Evolutionary conservation across 1,140 invertebrate genomes (phyloP).

Genomic region (Ceratitis capitata): DNA sequence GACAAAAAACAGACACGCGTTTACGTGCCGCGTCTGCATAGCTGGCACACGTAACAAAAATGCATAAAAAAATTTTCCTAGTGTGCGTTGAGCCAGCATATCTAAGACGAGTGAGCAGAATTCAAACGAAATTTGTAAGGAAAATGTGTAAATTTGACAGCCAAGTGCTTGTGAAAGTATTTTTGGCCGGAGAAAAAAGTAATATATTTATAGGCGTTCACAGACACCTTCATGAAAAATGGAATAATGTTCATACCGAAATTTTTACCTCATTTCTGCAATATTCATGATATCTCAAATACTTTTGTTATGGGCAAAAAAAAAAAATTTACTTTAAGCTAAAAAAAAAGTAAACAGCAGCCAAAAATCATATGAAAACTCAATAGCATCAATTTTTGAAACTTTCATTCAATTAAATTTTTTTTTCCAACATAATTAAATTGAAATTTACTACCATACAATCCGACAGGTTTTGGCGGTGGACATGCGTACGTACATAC

Average conservation of each 20-base stretch:
- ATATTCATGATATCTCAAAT: not conserved
- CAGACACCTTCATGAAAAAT: not conserved
- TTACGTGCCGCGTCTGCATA: not conserved
- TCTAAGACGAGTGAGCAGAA: not conserved
- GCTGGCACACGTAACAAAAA: not conserved
- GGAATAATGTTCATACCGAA: not conserved
- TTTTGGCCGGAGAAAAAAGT: not conserved
- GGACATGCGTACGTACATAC: not conserved
- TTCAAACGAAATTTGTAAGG: not conserved
- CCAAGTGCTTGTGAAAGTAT: not conserved
- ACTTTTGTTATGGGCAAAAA: not conserved
- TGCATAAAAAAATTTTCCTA: not conserved
- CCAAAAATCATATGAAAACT: not conserved
- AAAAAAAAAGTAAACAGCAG: not conserved
- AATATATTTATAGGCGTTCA: not conserved
- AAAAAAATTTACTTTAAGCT: not conserved
- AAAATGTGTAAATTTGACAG: not conserved
- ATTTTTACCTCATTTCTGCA: no score
- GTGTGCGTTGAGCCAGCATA: not conserved
- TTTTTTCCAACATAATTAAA: not conserved
- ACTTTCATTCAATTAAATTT: not conserved
- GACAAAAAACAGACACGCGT: not conserved
- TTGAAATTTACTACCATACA: not conserved
- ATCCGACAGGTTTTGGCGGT: not conserved
- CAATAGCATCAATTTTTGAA: not conserved